Evolutionary conservation across 2,797 vertebrate genomes (phyloP).

Genomic region (Ptychadena robeensis): DNA sequence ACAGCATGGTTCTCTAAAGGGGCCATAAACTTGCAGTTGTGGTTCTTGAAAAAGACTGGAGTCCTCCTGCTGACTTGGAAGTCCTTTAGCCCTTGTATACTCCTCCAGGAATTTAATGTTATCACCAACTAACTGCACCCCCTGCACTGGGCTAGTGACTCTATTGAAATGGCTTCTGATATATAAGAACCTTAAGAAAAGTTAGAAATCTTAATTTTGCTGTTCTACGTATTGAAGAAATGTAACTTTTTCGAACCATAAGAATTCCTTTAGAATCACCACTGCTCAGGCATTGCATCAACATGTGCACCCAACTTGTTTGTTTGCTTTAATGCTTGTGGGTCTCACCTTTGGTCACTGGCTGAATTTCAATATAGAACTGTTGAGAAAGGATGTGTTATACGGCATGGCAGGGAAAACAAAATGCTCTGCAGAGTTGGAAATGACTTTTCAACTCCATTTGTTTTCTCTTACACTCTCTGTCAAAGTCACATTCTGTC

Average conservation of each 20-base stretch:
- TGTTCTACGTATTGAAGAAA: neutral
- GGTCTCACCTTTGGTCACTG: constrained; percentile 1
- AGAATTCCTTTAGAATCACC: neutral
- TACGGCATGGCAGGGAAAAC: constrained; percentile 44
- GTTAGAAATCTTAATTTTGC: neutral
- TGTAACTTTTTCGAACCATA: neutral
- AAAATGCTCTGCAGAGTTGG: constrained; percentile 41
- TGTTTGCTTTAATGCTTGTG: constrained; percentile 27
- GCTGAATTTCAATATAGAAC: constrained; percentile 46
- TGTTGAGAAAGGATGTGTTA: constrained; percentile 54
- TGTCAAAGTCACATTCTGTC: constrained; percentile 23
- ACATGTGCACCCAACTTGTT: neutral
- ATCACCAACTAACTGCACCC: too few species aligned
- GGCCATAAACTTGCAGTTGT: too few species aligned
- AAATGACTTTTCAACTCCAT: constrained; percentile 54
- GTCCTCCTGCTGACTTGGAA: too few species aligned
- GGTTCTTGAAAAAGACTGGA: too few species aligned
- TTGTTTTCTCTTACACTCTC: constrained; percentile 56
- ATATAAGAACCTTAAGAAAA: too few species aligned
- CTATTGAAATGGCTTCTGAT: too few species aligned
- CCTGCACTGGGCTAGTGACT: too few species aligned
- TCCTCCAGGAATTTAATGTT: too few species aligned
- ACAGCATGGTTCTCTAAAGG: too few species aligned
- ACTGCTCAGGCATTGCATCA: neutral
- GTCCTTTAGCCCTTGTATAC: too few species aligned